Evolutionary conservation across 2,797 vertebrate genomes (phyloP).

Genomic region (Carcharodon carcharias): DNA sequence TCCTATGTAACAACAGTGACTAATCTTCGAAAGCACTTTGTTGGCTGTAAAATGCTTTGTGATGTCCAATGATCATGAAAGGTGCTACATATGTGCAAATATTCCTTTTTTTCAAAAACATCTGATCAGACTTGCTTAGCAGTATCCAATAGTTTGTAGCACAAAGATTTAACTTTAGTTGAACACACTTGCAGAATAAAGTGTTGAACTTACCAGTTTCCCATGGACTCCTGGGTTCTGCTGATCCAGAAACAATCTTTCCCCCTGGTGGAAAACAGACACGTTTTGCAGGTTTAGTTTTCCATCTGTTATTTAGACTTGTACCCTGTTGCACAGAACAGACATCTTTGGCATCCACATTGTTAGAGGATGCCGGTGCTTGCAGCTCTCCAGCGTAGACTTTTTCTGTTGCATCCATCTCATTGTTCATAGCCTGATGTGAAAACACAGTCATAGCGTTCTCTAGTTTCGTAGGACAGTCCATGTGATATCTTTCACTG

Average conservation of each 20-base stretch:
- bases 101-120: background rate
- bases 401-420: conserved; percentile 3
- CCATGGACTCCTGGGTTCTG: conserved; percentile 48
- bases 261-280: conserved; percentile 67
- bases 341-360: background rate
- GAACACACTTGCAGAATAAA: background rate
- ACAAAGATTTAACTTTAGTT: background rate
- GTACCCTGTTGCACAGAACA: background rate
- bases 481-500: background rate
- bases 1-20: too few relatives aligned
- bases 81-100: background rate
- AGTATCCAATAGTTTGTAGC: too few relatives aligned
- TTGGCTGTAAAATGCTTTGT: background rate
- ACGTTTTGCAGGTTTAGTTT: conserved; percentile 51
- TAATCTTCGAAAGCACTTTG: background rate
- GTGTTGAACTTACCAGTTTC: conserved; percentile 50
- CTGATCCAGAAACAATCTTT: conserved; percentile 60
- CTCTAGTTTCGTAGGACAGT: conserved; percentile 8
- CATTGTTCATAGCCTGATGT: background rate
- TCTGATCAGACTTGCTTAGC: background rate
- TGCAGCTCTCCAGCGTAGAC: conserved; percentile 36
- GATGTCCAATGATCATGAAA: background rate
- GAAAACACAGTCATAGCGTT: background rate
- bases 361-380: background rate
- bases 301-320: conserved; percentile 30